Conservation (phyloP, 2,797 vertebrate genomes). For the Morelia viridis region DNA sequence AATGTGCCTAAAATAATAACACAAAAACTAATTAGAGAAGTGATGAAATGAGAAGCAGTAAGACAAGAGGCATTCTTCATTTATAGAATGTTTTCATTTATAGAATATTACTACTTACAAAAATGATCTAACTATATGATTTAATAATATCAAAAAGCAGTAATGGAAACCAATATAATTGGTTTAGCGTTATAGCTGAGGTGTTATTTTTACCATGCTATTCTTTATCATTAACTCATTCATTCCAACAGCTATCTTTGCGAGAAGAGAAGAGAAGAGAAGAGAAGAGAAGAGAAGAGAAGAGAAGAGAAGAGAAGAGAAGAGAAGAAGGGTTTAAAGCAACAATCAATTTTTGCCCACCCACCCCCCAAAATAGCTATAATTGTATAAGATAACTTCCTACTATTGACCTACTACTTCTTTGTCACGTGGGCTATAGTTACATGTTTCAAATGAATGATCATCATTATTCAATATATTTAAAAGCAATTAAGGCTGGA, state of each 20-base stretch:
- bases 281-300: no score
- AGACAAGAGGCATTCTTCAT: background rate
- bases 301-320: no score
- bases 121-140: background rate
- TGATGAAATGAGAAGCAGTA: background rate
- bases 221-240: slow-evolving; percentile 23
- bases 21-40: no score
- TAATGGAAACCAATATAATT: background rate
- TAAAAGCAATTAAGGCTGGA: background rate
- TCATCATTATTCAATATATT: background rate
- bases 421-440: background rate
- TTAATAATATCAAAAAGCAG: background rate
- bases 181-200: slow-evolving; percentile 2
- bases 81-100: background rate
- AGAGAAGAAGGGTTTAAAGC: background rate
- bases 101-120: background rate
- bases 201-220: background rate
- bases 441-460: background rate
- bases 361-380: background rate
- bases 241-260: background rate
- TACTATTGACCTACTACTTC: background rate
- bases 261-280: background rate
- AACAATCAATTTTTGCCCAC: background rate
- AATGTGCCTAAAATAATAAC: no score
- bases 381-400: background rate